A percentile compares a stretch with the other conserved stretches of the same genome.
Evolutionary conservation across 2,113 vertebrate genomes (phyloP).

Genomic region (Trinectes maculatus): DNA sequence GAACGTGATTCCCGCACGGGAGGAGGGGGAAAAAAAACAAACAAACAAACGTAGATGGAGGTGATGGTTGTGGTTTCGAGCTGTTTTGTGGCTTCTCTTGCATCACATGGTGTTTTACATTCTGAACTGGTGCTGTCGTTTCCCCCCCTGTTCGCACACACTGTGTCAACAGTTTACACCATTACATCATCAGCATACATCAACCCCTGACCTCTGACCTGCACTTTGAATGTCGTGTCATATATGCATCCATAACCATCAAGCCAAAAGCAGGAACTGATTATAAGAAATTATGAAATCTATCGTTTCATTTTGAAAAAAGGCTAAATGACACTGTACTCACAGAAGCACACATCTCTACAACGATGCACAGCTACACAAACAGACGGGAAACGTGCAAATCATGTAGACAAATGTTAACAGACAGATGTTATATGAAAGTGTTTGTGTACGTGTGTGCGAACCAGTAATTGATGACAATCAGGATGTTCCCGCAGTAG

Average conservation of each 20-base stretch:
- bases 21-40: constrained; percentile 26
- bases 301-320: not conserved
- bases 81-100: constrained; percentile 42
- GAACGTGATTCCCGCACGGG: constrained; percentile 40
- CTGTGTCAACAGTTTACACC: constrained; percentile 59
- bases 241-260: not conserved
- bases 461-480: constrained; percentile 68
- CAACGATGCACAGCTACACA: constrained; percentile 8
- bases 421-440: constrained; percentile 23
- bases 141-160: constrained; percentile 60
- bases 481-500: constrained; percentile 67
- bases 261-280: too few species aligned
- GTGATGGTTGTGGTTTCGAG: constrained; percentile 53
- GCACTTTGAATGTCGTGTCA: constrained; percentile 19
- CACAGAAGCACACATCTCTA: constrained; percentile 54
- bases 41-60: constrained; percentile 23
- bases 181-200: too few species aligned
- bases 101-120: constrained; percentile 52
- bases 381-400: constrained; percentile 35
- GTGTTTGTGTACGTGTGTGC: constrained; percentile 41
- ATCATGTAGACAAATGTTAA: constrained; percentile 1
- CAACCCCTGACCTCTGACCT: constrained; percentile 14
- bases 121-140: constrained; percentile 79
- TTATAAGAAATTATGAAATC: not conserved
- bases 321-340: not conserved